Evolutionary conservation across 1,140 invertebrate species (phyloP).

Genomic region (Metopolophium dirhodum): DNA sequence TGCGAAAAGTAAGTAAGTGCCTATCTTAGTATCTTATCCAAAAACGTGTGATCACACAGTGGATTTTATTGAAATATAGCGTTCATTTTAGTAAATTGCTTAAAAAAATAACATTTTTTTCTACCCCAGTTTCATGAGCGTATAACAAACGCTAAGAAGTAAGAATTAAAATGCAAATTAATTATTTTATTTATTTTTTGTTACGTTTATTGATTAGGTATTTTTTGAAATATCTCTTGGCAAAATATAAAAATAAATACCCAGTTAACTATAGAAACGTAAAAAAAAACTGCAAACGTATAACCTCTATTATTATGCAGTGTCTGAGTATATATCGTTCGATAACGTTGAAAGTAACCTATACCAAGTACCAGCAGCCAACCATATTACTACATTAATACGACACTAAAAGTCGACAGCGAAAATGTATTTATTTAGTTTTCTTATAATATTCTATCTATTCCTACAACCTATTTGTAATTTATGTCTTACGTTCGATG

Average conservation of each 20-base stretch:
- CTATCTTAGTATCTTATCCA: neutral
- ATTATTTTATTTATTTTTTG: neutral
- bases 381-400: neutral
- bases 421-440: neutral
- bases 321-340: neutral
- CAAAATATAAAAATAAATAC: no score
- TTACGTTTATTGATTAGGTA: no score
- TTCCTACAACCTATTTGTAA: neutral
- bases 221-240: no score
- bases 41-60: neutral
- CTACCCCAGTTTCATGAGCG: neutral
- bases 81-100: conserved; percentile 1
- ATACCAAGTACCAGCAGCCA: neutral
- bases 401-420: neutral
- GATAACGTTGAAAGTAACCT: no score
- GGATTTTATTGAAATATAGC: neutral
- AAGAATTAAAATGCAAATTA: neutral
- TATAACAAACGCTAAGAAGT: neutral
- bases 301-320: neutral
- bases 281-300: neutral
- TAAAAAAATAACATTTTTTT: neutral
- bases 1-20: neutral
- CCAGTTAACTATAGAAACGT: neutral
- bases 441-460: neutral
- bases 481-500: neutral